Evolutionary conservation across 2,888 invertebrate species (phyloP), one percentile per base, ranked within the genome.

Genomic region (Yponomeuta sedellus): DNA sequence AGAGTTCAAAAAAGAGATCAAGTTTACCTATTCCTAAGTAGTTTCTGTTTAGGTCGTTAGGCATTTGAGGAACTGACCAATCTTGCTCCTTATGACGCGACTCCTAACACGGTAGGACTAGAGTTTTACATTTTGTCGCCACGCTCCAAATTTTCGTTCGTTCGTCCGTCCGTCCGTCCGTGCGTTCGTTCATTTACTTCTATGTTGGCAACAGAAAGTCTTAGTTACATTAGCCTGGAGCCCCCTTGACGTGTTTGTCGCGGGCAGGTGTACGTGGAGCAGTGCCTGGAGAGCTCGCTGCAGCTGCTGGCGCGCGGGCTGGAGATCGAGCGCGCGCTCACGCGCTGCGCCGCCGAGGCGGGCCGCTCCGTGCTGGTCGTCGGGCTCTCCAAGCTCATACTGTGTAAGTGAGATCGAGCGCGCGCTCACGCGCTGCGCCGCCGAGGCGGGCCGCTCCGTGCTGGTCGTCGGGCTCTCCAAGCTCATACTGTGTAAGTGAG

Each of bases 381-480:
- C 0, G 95, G 96, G 0, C 87, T 98, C 28, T 96, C 96, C 73
- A 95, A 96, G 71, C 92, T 98, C 2, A 89, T 99, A 28, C 87
- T 97, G 61, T 96, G 96, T 73, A 92, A 95, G 64, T 96, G 87
- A 92, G 12, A 91, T 96, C 68, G 97, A 98, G 79, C 93, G 95
- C 10, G 89, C 92, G 64, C 95, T 97, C 78, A 93, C 95, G 73
- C 91, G 92, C 25, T 92, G 95, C 3, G 92, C 95, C 22, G 89
- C 93, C 0, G 87, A 92, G 19, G 93, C 94, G 57, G 93, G 94
- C 73, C 92, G 94, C 57, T 92, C 94, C 0, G 88, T 95, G 0
- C 85, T 97, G 25, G 85, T 97, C 3, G 94, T 96, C 0, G 95
- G 96, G 0, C 87, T 98, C 28, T 96, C 96, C 73, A 95, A 96